These are phyloP conservation scores for Eupithecia centaureata DNA, from an alignment of 2,888 invertebrate genomes.

Conservation along the genomic window DNA sequence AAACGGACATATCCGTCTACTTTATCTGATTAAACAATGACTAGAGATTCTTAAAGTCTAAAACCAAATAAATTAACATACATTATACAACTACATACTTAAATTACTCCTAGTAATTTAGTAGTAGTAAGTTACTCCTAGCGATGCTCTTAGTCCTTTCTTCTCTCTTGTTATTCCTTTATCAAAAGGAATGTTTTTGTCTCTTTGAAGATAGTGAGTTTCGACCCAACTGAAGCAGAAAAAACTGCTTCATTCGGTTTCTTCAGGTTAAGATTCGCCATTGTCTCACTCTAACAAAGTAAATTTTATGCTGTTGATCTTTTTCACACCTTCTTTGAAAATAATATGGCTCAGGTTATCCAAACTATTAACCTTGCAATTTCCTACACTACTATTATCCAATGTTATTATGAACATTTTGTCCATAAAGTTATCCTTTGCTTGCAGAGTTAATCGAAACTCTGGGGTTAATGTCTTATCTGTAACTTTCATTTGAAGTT, in stretches of 20 bases:
- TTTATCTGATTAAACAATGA: neutral
- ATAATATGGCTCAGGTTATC: slow-evolving; percentile 13
- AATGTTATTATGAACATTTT: neutral
- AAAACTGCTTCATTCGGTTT: neutral
- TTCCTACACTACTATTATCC: neutral
- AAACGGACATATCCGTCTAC: neutral
- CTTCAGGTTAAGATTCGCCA: neutral
- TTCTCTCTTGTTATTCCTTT: neutral
- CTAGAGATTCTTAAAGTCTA: neutral
- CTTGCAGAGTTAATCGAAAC: neutral
- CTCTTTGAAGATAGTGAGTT: neutral
- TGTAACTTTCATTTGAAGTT: neutral
- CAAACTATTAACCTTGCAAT: slow-evolving; percentile 11
- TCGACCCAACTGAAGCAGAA: neutral
- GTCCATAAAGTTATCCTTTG: neutral
- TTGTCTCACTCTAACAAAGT: neutral
- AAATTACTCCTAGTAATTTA: neutral
- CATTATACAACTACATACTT: neutral
- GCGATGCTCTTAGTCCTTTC: neutral
- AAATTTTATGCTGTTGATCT: slow-evolving; percentile 13
- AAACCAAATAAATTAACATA: neutral
- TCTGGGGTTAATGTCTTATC: neutral
- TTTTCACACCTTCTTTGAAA: slow-evolving; percentile 24
- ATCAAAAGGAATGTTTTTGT: neutral
- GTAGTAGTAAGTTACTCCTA: too few species aligned